Percentiles rank a stretch among this genome's conserved stretches.
Evolutionary conservation across 2,888 invertebrate genomes (phyloP).

Genomic region (Melipona beecheii): DNA sequence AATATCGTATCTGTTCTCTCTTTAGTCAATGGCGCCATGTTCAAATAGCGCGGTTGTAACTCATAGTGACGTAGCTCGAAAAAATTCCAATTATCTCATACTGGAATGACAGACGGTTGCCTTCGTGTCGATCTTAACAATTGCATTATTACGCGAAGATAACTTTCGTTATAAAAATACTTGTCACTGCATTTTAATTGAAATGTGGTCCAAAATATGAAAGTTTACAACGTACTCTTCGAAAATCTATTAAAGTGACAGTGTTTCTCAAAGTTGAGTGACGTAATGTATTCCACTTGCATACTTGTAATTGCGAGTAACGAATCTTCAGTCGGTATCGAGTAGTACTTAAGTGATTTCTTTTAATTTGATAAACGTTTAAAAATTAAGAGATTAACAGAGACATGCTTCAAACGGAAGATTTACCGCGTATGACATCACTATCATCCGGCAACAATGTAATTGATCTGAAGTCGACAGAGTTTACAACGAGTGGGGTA

Average conservation of each 20-base stretch:
- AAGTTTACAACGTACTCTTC: neutral
- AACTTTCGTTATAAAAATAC: neutral
- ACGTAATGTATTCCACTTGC: constrained; percentile 41
- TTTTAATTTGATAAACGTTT: neutral
- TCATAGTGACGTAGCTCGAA: constrained; percentile 46
- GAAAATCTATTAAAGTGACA: constrained; percentile 21
- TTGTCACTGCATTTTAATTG: neutral
- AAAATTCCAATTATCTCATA: constrained; percentile 56
- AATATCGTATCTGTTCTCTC: too few relatives aligned
- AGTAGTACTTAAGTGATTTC: constrained; percentile 1
- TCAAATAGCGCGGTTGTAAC: constrained; percentile 50
- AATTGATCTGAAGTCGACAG: constrained; percentile 59
- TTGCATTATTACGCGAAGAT: neutral
- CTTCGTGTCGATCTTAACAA: constrained; percentile 38
- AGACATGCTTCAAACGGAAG: constrained; percentile 83
- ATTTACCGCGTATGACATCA: constrained; percentile 85
- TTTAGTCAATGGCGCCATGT: constrained; percentile 24
- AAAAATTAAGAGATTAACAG: neutral
- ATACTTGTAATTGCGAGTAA: constrained; percentile 21
- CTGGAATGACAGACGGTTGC: constrained; percentile 35
- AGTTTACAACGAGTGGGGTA: constrained; percentile 68
- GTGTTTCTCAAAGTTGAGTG: constrained; percentile 24
- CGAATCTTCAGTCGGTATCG: constrained; percentile 13
- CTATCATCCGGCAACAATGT: constrained; percentile 83
- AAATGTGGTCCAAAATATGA: neutral